A percentile compares a stretch with the other conserved stretches of the same genome.
phyloP scores from a whole-genome alignment of 2,888 invertebrate genomes.

The Apotomis betuletana region DNA sequence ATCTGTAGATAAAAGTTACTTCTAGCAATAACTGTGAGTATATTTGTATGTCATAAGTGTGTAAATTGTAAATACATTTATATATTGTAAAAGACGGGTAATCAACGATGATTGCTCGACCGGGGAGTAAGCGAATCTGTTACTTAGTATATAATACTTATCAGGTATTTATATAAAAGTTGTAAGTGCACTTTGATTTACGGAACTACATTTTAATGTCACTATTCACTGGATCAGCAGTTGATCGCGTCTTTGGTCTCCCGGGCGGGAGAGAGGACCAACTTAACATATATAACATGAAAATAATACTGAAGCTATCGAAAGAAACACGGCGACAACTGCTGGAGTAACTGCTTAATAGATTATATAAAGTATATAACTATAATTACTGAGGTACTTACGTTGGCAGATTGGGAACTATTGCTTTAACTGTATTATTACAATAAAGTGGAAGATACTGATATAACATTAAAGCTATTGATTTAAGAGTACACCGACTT shows the following conservation, averaged over 20 bases:
- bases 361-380: conserved; percentile 45
- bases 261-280: conserved; percentile 30
- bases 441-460: conserved; percentile 79
- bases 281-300: conserved; percentile 57
- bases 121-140: conserved; percentile 51
- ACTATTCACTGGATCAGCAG: conserved; percentile 55
- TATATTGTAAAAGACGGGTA: conserved; percentile 73
- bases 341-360: conserved; percentile 35
- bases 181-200: conserved; percentile 82
- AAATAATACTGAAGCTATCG: conserved; percentile 47
- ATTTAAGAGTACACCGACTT: conserved; percentile 74
- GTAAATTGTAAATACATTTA: conserved; percentile 81
- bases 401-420: conserved; percentile 75
- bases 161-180: conserved; percentile 66
- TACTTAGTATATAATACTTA: conserved; percentile 64
- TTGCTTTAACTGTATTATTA: conserved; percentile 73
- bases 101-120: conserved; percentile 73
- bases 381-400: conserved; percentile 78
- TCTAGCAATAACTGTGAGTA: conserved; percentile 75
- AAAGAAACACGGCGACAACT: conserved; percentile 15
- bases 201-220: conserved; percentile 73
- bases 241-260: conserved; percentile 45
- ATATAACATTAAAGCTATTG: conserved; percentile 81
- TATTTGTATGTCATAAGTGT: conserved; percentile 76
- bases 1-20: conserved; percentile 79